Percentiles rank a stretch among this genome's conserved stretches.
phyloP scores from a whole-genome alignment of 2,113 vertebrate species.

The Notothenia coriiceps region DNA sequence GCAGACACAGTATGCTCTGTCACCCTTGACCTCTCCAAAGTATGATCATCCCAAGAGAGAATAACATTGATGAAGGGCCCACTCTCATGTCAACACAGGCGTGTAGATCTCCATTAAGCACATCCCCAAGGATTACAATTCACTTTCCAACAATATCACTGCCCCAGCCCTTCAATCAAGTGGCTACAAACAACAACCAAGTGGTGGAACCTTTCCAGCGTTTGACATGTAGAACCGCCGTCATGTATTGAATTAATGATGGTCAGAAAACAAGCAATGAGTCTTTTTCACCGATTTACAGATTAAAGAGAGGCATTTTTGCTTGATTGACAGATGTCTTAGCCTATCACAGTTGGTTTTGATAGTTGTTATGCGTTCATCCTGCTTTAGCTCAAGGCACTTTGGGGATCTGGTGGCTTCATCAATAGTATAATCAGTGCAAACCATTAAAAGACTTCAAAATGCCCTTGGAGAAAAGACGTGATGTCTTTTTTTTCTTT shows the following conservation, averaged over 20 bases:
- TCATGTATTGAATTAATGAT: not conserved
- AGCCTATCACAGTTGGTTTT: not conserved
- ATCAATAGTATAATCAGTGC: not conserved
- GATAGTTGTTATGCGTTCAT: not conserved
- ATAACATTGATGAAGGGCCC: not conserved
- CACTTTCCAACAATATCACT: conserved; percentile 16
- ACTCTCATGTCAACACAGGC: conserved; percentile 11
- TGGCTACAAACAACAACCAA: not conserved
- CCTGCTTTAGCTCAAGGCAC: not conserved
- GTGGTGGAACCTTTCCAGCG: too few relatives aligned
- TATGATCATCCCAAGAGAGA: not conserved
- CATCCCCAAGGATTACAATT: conserved; percentile 29
- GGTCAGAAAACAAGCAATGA: not conserved
- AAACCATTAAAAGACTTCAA: not conserved
- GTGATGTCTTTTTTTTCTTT: not conserved
- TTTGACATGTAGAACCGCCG: not conserved
- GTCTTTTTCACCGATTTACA: not conserved
- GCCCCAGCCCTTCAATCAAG: not conserved
- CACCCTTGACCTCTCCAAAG: not conserved
- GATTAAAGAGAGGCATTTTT: not conserved
- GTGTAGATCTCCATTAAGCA: conserved; percentile 15
- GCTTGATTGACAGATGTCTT: not conserved
- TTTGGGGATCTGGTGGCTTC: not conserved
- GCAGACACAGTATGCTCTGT: too few relatives aligned
- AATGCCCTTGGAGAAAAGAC: not conserved